A percentile compares a stretch with the other conserved stretches of the same genome.
phyloP scores from a whole-genome alignment of 2,113 vertebrate species.

The Thinocorus orbignyianus region DNA sequence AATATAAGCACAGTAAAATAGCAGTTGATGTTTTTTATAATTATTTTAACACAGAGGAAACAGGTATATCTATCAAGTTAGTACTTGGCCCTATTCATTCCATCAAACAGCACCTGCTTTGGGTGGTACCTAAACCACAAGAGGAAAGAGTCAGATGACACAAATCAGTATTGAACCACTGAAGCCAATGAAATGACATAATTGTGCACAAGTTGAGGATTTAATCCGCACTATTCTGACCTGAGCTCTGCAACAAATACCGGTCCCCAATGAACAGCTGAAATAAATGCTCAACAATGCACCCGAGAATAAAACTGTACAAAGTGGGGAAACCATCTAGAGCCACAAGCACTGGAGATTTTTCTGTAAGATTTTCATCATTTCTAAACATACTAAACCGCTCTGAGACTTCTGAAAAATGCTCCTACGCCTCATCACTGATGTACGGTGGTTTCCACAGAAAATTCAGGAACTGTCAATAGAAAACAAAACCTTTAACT shows the following conservation, averaged over 20 bases:
- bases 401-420: neutral
- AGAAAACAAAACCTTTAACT: neutral
- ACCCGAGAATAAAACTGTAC: neutral
- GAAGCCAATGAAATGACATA: neutral
- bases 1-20: neutral
- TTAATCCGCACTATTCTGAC: neutral
- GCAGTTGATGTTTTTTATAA: neutral
- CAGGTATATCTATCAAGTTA: neutral
- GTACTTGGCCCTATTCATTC: neutral
- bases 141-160: neutral
- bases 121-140: neutral
- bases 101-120: neutral
- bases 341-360: neutral
- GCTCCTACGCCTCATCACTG: neutral
- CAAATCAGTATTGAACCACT: neutral
- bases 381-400: neutral
- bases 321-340: neutral
- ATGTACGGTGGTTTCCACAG: accelerated
- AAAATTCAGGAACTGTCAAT: neutral
- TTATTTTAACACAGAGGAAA: neutral
- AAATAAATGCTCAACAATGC: neutral
- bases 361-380: neutral
- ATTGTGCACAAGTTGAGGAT: neutral
- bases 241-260: neutral
- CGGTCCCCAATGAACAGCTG: neutral